Evolutionary conservation across 53 echinoderm and acorn worm species (phyloP), one percentile per base, ranked within the genome.

Genomic region (Holothuria leucospilota): DNA sequence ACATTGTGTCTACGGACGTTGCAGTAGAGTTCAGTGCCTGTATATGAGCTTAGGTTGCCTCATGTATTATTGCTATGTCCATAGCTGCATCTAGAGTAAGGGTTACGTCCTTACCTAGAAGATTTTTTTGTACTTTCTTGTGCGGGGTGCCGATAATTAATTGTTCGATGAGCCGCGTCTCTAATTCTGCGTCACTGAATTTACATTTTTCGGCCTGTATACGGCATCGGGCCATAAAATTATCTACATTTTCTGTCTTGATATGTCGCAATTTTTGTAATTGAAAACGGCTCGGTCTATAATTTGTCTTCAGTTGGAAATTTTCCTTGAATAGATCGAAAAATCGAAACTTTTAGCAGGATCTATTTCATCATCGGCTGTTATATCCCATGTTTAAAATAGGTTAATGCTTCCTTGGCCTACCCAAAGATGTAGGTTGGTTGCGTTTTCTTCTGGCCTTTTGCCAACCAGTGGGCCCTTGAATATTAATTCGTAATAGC

Each of bases 241-340:
- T 90, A 62, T 89, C 89, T 8, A 84, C 84, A 20, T 66, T 85
- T 82, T 91, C 91, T 26, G 58, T 90, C 20, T 28, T 34, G 5
- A 51, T 5, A 81, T 84, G 90, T 26, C 66, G 41, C 21, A 87
- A 68, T 51, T 85, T 88, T 61, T 84, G 87, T 13, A 87, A 51
- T 42, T 90, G 68, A 66, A 87, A 93, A 0, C 93, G 83, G 24
- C 68, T 62, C 82, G 90, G 59, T 6, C 88, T 61, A 59, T 68
- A 90, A 40, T 90, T 93, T 60, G 90, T 79, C 62, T 90, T 93
- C n/a, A 88, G 93, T 62, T 90, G 42, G n/a, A 63, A 93, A 53
- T 90, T 80, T 66, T 71, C 88, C 20, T 71, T 3, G 24, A 90
- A 92, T 42, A 41, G 63, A 12, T 69, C 68, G 23, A 87, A 87